phyloP scores from a whole-genome alignment of 2,797 vertebrate genomes.

The Graptemys geographica region DNA sequence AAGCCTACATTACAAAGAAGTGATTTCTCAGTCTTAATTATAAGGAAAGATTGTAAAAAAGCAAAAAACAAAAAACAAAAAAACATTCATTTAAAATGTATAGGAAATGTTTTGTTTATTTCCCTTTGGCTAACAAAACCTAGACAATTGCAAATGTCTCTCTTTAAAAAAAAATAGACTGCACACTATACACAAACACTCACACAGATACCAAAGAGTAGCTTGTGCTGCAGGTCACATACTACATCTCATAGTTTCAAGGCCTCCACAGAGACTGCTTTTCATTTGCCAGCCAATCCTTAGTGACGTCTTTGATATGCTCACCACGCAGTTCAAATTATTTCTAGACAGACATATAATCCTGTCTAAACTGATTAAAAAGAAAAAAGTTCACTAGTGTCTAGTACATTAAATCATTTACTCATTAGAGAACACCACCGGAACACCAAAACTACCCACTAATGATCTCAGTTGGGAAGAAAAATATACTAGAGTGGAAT shows the following conservation, averaged over 20 bases:
- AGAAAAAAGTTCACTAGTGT: neutral
- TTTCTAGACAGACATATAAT: conserved; percentile 53
- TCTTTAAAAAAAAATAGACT: neutral
- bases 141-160: neutral
- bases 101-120: conserved; percentile 53
- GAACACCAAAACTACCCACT: neutral
- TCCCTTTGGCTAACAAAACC: conserved; percentile 41
- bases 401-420: neutral
- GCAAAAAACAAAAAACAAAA: conserved; percentile 32
- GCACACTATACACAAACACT: neutral
- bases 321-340: conserved; percentile 43
- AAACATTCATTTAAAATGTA: conserved; percentile 47
- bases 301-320: conserved; percentile 16
- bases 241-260: neutral
- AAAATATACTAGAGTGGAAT: neutral
- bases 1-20: neutral
- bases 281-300: conserved; percentile 37
- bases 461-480: neutral
- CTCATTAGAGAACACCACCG: conserved; percentile 3
- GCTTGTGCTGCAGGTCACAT: neutral
- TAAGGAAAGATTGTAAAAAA: neutral
- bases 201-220: neutral
- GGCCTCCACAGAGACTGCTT: conserved; percentile 26
- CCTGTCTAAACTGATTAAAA: conserved; percentile 25
- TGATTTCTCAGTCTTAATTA: conserved; percentile 4